Base-by-base conservation (phyloP, 2,113 vertebrate species). In the Xiphorhynchus elegans region DNA sequence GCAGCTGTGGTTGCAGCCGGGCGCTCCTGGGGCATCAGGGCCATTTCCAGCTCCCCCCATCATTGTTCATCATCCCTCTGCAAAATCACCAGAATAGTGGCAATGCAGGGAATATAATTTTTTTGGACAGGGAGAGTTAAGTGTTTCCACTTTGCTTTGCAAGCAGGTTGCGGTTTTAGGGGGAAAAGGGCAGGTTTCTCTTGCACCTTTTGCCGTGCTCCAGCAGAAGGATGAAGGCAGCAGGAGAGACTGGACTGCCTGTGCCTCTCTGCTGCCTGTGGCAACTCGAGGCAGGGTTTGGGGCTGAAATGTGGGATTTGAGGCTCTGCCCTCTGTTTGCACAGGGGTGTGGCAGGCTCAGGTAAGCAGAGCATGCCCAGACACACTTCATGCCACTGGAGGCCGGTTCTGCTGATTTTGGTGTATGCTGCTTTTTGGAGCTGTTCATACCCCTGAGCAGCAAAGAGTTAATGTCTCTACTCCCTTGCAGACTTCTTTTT, bases 231-330 rank as follows among this genome's bases (percentile, higher is more conserved):
- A 13, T 37, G 60, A 33, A 42, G 53, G 47, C 68, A 67, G 47
- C 5, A 7, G 92, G 78, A 64, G 44, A 33, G 29, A 3, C 44
- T 35, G 50, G 33, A 10, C 44, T 94, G 63, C 83, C 31, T 75
- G 52, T 46, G 26, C 72, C 69, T 85, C 63, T 23, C 37, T 35
- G 50, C 74, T 59, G 28, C 46, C 52, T 55, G 21, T 58, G 39
- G 72, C 68, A 74, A 86, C 26, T 10, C 0, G 1, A 77, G 89
- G 16, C 44, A 40, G 29, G 49, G 59, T 93, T 87, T 94, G 84
- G 49, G 91, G 96, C 63, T 80, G 75, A 95, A 94, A 88, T 74
- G 7, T 77, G 82, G 55, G 72, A 67, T 94, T 93, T 79, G 82
- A 88, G 78, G 55, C 26, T 7, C 49, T 84, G 39, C 46, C 47